Conservation (phyloP, 2,797 vertebrate genomes). For the Rhincodon typus region DNA sequence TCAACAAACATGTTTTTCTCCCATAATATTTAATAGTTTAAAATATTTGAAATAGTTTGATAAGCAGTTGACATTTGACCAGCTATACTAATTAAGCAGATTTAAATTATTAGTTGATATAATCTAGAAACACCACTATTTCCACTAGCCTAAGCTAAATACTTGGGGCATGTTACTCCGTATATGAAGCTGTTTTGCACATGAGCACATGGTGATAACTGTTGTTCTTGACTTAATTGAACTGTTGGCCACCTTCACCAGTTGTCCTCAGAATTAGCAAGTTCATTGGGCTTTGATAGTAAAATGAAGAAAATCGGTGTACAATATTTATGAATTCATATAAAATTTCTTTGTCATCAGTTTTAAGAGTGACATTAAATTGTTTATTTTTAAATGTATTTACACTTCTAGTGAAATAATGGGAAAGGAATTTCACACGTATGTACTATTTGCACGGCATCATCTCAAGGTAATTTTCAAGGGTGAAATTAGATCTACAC, state of each 20-base stretch:
- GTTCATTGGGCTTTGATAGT: not conserved
- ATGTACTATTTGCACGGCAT: not conserved
- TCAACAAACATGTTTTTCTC: too few relatives aligned
- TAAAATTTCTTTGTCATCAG: not conserved
- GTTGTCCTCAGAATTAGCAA: not conserved
- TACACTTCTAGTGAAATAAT: not conserved
- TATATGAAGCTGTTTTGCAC: not conserved
- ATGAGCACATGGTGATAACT: not conserved
- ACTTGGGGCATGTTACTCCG: not conserved
- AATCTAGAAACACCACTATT: not conserved
- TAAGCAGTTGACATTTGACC: not conserved
- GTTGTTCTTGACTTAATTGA: not conserved
- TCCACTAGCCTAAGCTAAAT: not conserved
- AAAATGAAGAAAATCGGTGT: not conserved
- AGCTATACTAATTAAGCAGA: not conserved
- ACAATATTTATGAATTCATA: not conserved
- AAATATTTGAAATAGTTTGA: not conserved
- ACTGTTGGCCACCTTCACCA: not conserved
- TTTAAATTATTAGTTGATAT: not conserved
- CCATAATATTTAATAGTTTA: too few relatives aligned
- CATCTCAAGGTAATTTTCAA: not conserved
- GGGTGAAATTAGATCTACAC: not conserved
- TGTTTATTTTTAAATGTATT: slow-evolving; percentile 6
- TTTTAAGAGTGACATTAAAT: not conserved
- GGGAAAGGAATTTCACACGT: not conserved